Evolutionary conservation across 2,888 invertebrate species (phyloP), one percentile per base, ranked within the genome.

Genomic region (Phortica magna): DNA sequence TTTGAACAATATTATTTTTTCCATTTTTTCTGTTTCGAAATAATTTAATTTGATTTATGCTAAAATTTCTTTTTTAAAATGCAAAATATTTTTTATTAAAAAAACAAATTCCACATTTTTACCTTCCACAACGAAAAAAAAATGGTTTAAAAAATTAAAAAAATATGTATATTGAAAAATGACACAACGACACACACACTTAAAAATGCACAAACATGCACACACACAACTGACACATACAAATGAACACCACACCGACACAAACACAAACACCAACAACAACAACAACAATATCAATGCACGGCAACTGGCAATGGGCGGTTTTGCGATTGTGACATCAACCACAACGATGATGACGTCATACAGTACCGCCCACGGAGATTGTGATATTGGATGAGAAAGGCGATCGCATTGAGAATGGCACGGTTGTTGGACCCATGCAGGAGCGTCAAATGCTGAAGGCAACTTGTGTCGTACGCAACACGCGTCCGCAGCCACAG

Each of bases 401-500:
- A 77, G 95, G 94, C 3, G 93, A 93, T 79, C 92, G 93, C 74
- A 91, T 96, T 75, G 92, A 92, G 59, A 95, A 96, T 84, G 90
- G 90, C 78, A 89, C 90, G 78, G 83, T 89, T 81, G 84, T 92
- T 76, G 92, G 92, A 74, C 92, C 92, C 81, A 88, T 92, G 83
- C 91, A 91, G 80, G 92, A 92, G 86, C 89, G 92, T 5, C 89
- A 91, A 77, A 89, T 83, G 81, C 83, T 92, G 48, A 91, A 89
- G 83, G 88, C 89, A 67, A 89, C 89, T 53, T 92, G 92, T 79
- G 88, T 90, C 65, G 96, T 97, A 73, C 94, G 94, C 64, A 95
- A 95, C 71, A 97, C 97, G 67, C 96, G 97, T 83, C 98, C 98
- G 0, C 95, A 96, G 81, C 97, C 98, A 1, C 94, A 94, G 83